Percentiles rank a stretch among this genome's conserved stretches.
These are phyloP conservation scores for Lepisosteus oculatus DNA, from an alignment of 2,113 vertebrate species.

Conservation along the genomic window DNA sequence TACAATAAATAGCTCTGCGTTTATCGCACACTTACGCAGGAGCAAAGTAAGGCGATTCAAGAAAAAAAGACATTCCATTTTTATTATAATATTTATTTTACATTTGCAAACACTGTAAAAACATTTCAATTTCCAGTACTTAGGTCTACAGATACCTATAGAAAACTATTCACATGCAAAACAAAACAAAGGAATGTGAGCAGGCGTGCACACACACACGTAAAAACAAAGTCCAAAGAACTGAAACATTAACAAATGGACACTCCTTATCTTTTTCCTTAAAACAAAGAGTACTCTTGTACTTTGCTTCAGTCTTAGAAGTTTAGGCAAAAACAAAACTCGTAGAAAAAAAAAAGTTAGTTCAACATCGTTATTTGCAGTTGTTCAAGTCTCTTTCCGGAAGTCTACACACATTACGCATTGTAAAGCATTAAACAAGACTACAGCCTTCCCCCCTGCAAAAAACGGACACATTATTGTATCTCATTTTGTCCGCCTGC, in stretches of 20 bases:
- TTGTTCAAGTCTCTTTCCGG: too few species aligned
- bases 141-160: constrained; percentile 5
- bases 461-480: too few species aligned
- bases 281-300: too few species aligned
- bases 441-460: too few species aligned
- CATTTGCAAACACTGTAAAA: constrained; percentile 23
- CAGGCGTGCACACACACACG: not conserved
- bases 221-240: not conserved
- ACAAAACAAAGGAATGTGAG: not conserved
- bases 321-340: not conserved
- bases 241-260: not conserved
- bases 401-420: too few species aligned
- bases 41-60: not conserved
- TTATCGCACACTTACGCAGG: not conserved
- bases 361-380: too few species aligned
- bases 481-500: too few species aligned
- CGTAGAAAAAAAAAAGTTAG: too few species aligned
- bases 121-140: constrained; percentile 15
- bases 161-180: constrained; percentile 24
- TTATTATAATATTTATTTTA: constrained; percentile 13
- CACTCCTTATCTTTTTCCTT: not conserved
- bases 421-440: too few species aligned
- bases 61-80: constrained; percentile 4
- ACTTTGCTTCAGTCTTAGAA: too few species aligned
- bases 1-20: too few species aligned